Base-by-base conservation (phyloP, 2,797 vertebrate genomes). In the Intellagama lesueurii region DNA sequence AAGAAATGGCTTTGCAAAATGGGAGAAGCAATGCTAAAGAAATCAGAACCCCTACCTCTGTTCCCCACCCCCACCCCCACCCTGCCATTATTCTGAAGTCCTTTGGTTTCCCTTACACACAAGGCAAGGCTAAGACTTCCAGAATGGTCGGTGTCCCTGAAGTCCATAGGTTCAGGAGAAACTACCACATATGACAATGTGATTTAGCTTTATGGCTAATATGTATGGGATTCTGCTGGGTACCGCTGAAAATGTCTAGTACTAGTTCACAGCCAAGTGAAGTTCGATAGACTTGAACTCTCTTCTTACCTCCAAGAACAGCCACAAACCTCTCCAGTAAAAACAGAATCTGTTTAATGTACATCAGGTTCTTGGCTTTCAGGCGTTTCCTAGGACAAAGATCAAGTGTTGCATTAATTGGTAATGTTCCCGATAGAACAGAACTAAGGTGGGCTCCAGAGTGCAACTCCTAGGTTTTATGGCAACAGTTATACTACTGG, bases 311-410 rank as follows among this genome's bases (percentile, higher is more conserved):
- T 97, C 99, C 99, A 77, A 99, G 95, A 80, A 97, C 92, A 1
- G 95, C 94, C 92, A 99, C 97, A 52, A 99, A 98, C 70, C 94
- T 97, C 94, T 99, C 98, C 93, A 99, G 93, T 89, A 99, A 96
- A 95, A 98, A 99, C 85, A 99, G 95, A 91, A 99, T 98, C 97
- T 99, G 99, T 91, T 99, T 99, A 92, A 99, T 98, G 93, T 99
- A 99, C 99, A 99, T 99, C 95, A 99, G 94, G 94, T 99, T 99
- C 96, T 98, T 99, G 79, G 98, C 98, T 95, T 99, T 99, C 93
- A 99, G 94, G 89, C 97, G 96, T 95, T 97, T 98, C 96, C 99
- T 99, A 89, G 60, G 87, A 76, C 0, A 40, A 0, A 5, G 16
- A 7, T 88, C 19, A 91, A 28, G 28, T 0, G 1, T 4, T 78